Evolutionary conservation across 30 jellyfish, hydroid and myxozoan genomes (phyloP).

Genomic region (Catostylus mosaicus): DNA sequence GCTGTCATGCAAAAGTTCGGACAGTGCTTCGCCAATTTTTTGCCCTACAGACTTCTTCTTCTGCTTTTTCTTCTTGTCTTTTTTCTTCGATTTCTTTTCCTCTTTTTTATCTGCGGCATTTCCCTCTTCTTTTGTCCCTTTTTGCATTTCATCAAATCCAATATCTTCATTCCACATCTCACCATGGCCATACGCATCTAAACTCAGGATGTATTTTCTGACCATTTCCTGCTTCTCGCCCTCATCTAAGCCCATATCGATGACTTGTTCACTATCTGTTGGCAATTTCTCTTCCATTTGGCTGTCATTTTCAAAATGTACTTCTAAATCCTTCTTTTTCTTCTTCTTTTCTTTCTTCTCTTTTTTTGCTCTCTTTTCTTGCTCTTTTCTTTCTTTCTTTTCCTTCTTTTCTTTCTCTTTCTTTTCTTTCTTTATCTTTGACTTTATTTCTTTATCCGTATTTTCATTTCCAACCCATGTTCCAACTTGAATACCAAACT

Average conservation of each 20-base stretch:
- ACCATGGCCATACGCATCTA: background rate
- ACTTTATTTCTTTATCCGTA: background rate
- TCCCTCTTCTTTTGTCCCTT: background rate
- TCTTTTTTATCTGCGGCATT: too few relatives aligned
- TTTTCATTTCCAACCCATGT: conserved; percentile 22
- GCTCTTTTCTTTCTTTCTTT: background rate
- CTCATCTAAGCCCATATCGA: background rate
- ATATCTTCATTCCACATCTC: background rate
- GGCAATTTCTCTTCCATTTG: conserved; percentile 4
- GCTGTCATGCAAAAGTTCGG: conserved; percentile 28
- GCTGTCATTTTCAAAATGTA: background rate
- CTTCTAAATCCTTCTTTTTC: background rate
- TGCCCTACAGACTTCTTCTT: conserved; percentile 24
- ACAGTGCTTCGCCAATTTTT: conserved; percentile 12
- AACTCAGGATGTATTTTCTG: background rate
- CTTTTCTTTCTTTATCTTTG: background rate
- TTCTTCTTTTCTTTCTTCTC: background rate
- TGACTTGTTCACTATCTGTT: background rate
- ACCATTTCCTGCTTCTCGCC: background rate
- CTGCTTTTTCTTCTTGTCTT: background rate
- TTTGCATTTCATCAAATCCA: background rate
- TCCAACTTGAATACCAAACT: conserved; percentile 18
- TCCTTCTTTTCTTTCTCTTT: background rate
- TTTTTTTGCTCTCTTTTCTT: background rate
- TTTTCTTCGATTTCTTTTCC: background rate